Percentiles rank a stretch among this genome's conserved stretches.
These are phyloP conservation scores for Aquatica leii DNA, from an alignment of 2,888 invertebrate species.

Conservation along the genomic window DNA sequence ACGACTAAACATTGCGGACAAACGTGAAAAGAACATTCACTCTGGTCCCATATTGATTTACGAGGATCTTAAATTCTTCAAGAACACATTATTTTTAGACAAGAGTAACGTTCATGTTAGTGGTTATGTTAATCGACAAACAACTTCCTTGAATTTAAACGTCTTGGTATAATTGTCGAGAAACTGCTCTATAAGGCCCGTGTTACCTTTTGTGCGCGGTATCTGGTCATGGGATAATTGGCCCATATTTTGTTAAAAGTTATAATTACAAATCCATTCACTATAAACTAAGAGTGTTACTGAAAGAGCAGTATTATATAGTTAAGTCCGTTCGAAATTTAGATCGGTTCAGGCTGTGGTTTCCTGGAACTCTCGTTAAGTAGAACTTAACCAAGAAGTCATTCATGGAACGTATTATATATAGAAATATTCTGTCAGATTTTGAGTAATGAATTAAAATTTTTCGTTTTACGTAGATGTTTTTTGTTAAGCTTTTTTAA, in stretches of 20 bases:
- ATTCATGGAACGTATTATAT: too few species aligned
- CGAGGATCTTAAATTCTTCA: conserved; percentile 9
- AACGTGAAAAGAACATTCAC: conserved; percentile 8
- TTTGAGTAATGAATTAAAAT: too few species aligned
- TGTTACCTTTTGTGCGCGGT: background rate
- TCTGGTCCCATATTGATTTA: conserved; percentile 10
- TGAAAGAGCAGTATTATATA: too few species aligned
- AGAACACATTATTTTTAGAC: conserved; percentile 12
- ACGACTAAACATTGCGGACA: background rate
- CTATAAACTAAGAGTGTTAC: background rate
- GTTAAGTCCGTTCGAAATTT: too few species aligned
- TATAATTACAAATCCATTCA: background rate
- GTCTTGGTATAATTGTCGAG: conserved; percentile 9
- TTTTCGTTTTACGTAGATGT: too few species aligned
- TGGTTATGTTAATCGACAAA: conserved; percentile 12
- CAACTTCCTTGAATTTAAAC: conserved; percentile 10
- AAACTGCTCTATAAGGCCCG: conserved; percentile 3
- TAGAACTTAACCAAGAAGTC: too few species aligned
- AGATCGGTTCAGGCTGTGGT: too few species aligned
- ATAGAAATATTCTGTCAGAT: too few species aligned
- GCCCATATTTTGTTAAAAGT: background rate
- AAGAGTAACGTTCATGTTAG: conserved; percentile 16
- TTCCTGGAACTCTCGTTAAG: too few species aligned
- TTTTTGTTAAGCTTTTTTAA: too few species aligned
- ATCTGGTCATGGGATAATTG: too few species aligned